Percentiles rank a stretch among this genome's conserved stretches.
Evolutionary conservation across 2,113 vertebrate species (phyloP).

Genomic region (Limanda limanda): DNA sequence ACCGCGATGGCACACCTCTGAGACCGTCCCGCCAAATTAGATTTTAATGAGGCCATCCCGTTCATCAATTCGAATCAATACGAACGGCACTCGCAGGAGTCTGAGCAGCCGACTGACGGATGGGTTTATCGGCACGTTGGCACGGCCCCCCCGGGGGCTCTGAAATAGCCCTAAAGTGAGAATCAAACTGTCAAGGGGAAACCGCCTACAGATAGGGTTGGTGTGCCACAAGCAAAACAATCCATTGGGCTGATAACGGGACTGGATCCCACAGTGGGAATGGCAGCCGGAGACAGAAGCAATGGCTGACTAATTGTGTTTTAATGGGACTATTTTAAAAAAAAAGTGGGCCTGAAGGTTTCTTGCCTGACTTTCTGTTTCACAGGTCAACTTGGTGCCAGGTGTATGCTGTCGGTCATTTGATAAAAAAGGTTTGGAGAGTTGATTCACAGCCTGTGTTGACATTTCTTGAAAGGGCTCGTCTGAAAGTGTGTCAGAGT

Average conservation of each 20-base stretch:
- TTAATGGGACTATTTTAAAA: conserved; percentile 29
- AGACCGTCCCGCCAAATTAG: conserved; percentile 43
- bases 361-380: not conserved
- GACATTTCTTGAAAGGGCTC: not conserved
- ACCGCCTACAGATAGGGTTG: conserved; percentile 67
- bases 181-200: conserved; percentile 64
- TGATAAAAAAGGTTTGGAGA: not conserved
- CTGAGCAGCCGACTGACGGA: conserved; percentile 38
- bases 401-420: not conserved
- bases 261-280: conserved; percentile 45
- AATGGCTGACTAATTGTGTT: conserved; percentile 25
- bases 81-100: conserved; percentile 36
- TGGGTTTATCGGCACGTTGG: conserved; percentile 50
- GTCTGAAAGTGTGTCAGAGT: not conserved
- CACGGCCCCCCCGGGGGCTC: conserved; percentile 12
- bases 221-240: conserved; percentile 59
- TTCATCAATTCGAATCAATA: conserved; percentile 52
- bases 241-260: conserved; percentile 52
- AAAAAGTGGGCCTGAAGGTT: not conserved
- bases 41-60: conserved; percentile 54
- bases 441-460: not conserved
- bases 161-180: conserved; percentile 57
- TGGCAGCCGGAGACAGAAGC: conserved; percentile 23
- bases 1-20: conserved; percentile 20
- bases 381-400: not conserved